phyloP scores from a whole-genome alignment of 2,888 invertebrate species.

The Eulithis prunata region DNA sequence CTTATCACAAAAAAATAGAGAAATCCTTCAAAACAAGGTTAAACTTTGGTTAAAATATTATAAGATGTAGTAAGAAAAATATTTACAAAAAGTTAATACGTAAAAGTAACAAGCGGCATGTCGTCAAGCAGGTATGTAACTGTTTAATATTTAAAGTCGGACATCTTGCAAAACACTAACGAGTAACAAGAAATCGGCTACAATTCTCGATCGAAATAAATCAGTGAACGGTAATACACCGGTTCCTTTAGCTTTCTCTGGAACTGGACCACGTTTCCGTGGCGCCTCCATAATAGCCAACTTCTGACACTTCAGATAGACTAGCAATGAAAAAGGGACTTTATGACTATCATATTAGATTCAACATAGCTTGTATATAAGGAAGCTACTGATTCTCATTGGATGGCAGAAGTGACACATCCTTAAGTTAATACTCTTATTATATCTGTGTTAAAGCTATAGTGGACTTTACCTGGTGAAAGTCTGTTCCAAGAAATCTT shows the following conservation, averaged over 20 bases:
- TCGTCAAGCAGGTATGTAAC: slow-evolving; percentile 2
- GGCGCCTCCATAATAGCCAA: slow-evolving; percentile 52
- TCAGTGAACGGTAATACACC: slow-evolving; percentile 44
- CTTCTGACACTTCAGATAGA: slow-evolving; percentile 22
- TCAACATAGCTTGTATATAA: slow-evolving; percentile 1
- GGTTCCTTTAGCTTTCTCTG: slow-evolving; percentile 66
- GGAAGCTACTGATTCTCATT: background rate
- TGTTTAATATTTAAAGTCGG: slow-evolving; percentile 15
- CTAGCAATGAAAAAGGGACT: slow-evolving; percentile 11
- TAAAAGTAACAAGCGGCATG: background rate
- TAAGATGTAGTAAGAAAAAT: too few species aligned
- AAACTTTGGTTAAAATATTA: too few species aligned
- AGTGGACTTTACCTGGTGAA: slow-evolving; percentile 64
- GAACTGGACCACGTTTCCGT: slow-evolving; percentile 68
- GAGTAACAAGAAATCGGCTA: slow-evolving; percentile 31
- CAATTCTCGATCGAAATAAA: slow-evolving; percentile 33
- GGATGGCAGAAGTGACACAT: slow-evolving; percentile 15
- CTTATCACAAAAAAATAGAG: too few species aligned
- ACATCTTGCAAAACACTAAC: slow-evolving; percentile 23
- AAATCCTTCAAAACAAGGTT: background rate
- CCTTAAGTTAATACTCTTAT: slow-evolving; percentile 2
- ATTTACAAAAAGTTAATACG: too few species aligned
- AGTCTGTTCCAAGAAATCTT: slow-evolving; percentile 58
- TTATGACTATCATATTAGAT: slow-evolving; percentile 3
- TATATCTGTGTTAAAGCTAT: slow-evolving; percentile 14